A percentile compares a stretch with the other conserved stretches of the same genome.
Conservation (phyloP, 2,113 vertebrate species). For the Coryphaenoides rupestris region DNA sequence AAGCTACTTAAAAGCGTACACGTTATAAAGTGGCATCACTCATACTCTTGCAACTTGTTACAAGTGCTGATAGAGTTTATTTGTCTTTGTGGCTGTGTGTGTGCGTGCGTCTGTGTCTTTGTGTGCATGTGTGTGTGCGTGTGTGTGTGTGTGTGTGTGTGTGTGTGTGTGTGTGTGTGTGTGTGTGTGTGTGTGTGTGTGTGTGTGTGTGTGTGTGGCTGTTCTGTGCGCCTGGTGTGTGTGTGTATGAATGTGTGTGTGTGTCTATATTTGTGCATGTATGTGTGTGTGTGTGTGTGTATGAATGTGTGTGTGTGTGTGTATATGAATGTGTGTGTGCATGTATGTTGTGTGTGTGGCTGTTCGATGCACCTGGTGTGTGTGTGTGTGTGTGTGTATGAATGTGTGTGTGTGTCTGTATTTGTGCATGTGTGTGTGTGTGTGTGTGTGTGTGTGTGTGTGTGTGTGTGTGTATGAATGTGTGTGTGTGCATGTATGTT, state of each 20-base stretch:
- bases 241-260: conserved; percentile 8
- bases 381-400: no score
- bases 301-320: conserved; percentile 37
- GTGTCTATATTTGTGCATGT: no score
- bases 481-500: no score
- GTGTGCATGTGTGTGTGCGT: conserved; percentile 30
- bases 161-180: no score
- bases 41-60: not conserved
- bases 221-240: not conserved
- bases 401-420: not conserved
- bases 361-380: no score
- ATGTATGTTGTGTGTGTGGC: no score
- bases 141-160: conserved; percentile 18
- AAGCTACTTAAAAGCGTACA: no score
- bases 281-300: conserved; percentile 22
- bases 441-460: conserved; percentile 8
- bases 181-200: no score
- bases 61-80: not conserved
- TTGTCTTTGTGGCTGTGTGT: not conserved
- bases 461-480: conserved; percentile 33
- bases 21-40: no score
- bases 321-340: conserved; percentile 5
- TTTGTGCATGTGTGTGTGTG: not conserved
- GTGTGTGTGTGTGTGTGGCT: no score
- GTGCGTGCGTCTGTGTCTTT: not conserved